Evolutionary conservation across 2,113 vertebrate species (phyloP), one percentile per base, ranked within the genome.

Genomic region (Ciconia maguari): DNA sequence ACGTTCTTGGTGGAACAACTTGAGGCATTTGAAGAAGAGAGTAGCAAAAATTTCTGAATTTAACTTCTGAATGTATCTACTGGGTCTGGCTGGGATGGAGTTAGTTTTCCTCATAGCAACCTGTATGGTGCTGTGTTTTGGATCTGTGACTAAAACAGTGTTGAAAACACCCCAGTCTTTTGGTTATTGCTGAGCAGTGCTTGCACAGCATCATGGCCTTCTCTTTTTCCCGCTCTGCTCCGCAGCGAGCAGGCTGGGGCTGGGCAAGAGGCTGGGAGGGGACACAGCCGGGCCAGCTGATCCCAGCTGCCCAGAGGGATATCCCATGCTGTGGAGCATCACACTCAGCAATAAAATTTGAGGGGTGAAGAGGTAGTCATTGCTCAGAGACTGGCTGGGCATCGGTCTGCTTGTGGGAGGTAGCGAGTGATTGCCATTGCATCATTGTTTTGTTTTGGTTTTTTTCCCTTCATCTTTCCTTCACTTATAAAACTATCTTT

Each of bases 221-320:
- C 10, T 41, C 24, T 38, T 34, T 25, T 29, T 24, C 11, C 17
- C 4, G 21, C 24, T 62, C 24, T 41, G 57, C 42, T 49, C 25
- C 0, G 0, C 48, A 34, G 27, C 0, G 1, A 46, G 54, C 46
- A 34, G 38, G 9, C 54, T 30, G 30, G 25, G 22, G 11, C 9
- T 25, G 72, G 36, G 22, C 22, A 6, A 6, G 60, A 75, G 29
- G 7, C 20, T 52, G 55, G 20, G 32, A 26, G 41, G 42, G 26
- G 48, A 44, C 25, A 12, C 7, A 30, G 68, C 36, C 2, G 6
- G 36, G 57, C 44, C 15, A 42, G 46, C 46, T 30, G 46, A 46
- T 41, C 78, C 32, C 32, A 25, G 46, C 11, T 25, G 38, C 30
- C 32, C 38, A 14, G 60, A 21, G 29, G 17, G 21, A 19, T 27